A percentile compares a stretch with the other conserved stretches of the same genome.
Evolutionary conservation across 1,140 invertebrate species (phyloP).

Genomic region (Stegodyphus dumicola): DNA sequence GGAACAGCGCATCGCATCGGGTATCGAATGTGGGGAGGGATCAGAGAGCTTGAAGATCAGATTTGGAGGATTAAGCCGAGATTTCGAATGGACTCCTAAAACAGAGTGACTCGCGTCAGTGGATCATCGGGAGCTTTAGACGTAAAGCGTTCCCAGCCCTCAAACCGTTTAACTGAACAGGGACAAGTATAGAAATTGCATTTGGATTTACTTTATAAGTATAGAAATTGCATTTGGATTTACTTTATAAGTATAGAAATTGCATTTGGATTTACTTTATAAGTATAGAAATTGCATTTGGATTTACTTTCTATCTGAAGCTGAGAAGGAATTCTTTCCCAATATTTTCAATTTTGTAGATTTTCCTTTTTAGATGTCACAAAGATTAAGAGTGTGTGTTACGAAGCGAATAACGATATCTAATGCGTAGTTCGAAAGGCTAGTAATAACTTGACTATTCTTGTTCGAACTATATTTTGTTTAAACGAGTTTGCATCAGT

Average conservation of each 20-base stretch:
- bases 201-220: no score
- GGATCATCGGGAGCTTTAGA: conserved; percentile 19
- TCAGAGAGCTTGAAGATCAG: background rate
- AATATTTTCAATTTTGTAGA: background rate
- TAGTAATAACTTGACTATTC: no score
- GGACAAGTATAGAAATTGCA: background rate
- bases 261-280: no score
- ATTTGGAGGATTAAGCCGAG: conserved; percentile 31
- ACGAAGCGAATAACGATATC: no score
- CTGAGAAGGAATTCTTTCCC: background rate
- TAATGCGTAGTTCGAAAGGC: no score
- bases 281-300: background rate
- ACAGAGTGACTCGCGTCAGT: conserved; percentile 45
- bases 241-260: background rate
- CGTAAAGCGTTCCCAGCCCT: background rate
- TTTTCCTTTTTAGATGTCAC: background rate
- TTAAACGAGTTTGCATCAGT: no score
- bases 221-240: background rate
- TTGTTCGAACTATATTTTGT: no score
- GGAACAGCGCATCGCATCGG: background rate
- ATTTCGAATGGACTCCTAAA: conserved; percentile 48
- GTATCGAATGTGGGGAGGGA: background rate
- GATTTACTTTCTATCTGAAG: background rate
- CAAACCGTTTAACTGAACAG: background rate
- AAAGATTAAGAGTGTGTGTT: background rate